phyloP scores from a whole-genome alignment of 2,113 vertebrate genomes.

The Falcunculus frontatus region DNA sequence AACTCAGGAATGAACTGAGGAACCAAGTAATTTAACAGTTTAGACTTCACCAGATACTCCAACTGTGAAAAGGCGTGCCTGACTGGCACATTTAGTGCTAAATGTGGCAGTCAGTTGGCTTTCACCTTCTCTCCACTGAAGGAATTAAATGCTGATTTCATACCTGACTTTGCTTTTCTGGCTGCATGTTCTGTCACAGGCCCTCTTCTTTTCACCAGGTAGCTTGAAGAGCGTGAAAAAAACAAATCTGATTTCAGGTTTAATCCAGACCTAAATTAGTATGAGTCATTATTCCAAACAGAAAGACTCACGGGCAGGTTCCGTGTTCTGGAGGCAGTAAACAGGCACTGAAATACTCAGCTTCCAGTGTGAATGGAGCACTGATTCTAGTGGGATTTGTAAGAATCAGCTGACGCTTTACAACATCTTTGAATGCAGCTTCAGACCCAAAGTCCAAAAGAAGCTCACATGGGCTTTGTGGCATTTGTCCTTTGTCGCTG shows the following conservation, averaged over 20 bases:
- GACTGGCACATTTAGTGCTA: not conserved
- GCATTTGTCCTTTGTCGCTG: conserved; percentile 26
- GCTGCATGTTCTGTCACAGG: conserved; percentile 52
- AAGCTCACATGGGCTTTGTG: not conserved
- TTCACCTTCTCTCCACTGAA: not conserved
- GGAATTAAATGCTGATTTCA: not conserved
- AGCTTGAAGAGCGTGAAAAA: conserved; percentile 7
- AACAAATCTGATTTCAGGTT: not conserved
- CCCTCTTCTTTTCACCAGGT: conserved; percentile 59
- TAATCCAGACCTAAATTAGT: not conserved
- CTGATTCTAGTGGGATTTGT: conserved; percentile 81
- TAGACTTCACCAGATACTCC: not conserved
- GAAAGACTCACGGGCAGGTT: conserved; percentile 32
- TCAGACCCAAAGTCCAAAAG: conserved; percentile 82
- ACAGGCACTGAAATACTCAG: conserved; percentile 78
- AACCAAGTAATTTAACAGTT: not conserved
- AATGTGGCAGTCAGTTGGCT: not conserved
- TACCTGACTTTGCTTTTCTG: conserved; percentile 78
- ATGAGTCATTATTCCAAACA: not conserved
- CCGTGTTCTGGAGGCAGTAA: not conserved
- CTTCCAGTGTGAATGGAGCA: conserved; percentile 77
- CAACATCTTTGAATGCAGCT: conserved; percentile 61
- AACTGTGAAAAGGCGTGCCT: not conserved
- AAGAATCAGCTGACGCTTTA: conserved; percentile 76
- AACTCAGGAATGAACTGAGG: not conserved